Evolutionary conservation across 2,113 vertebrate species (phyloP), one percentile per base, ranked within the genome.

Genomic region (Fulica atra): DNA sequence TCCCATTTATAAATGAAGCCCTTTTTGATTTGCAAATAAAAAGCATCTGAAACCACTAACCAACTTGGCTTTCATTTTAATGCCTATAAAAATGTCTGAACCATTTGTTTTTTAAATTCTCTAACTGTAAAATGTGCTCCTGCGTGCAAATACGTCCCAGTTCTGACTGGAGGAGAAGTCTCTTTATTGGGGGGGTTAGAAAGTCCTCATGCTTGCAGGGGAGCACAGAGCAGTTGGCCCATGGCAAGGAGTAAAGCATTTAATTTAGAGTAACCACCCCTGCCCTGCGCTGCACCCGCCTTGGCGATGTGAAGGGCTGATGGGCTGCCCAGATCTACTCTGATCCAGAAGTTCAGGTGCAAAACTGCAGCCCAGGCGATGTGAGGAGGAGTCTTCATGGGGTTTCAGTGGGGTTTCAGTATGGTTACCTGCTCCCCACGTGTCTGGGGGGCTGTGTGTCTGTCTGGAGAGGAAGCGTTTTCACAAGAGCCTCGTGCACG

Each of bases 31-130:
- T 78, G 83, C 71, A 93, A 91, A 97, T 92, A 74, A 69, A 81
- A 97, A 97, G 95, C 96, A 86, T 97, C 95, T 96, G 97, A 96
- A 96, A 77, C 91, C 89, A 88, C 95, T 81, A 81, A 95, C 97
- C 95, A 86, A 36, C 86, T 92, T 97, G 96, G 95, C 97, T 84
- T 65, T 23, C 21, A 16, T 86, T 65, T 87, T 85, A 88, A 63
- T 40, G 94, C 95, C 95, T 95, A 96, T 96, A 96, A 98, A 97
- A 97, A 97, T 73, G 89, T 92, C 96, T 70, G 85, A 71, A 63
- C 92, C 81, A 36, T 94, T 96, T 92, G 95, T 92, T 97, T 95
- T 97, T 95, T 78, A 92, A 83, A 94, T 96, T 94, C 97, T 96
- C 95, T 94, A 82, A 90, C 65, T 95, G 87, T 73, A 96, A 92